Percentiles rank a stretch among this genome's conserved stretches.
These are phyloP conservation scores for Panorpa germanica DNA, from an alignment of 2,888 invertebrate species.

Conservation along the genomic window DNA sequence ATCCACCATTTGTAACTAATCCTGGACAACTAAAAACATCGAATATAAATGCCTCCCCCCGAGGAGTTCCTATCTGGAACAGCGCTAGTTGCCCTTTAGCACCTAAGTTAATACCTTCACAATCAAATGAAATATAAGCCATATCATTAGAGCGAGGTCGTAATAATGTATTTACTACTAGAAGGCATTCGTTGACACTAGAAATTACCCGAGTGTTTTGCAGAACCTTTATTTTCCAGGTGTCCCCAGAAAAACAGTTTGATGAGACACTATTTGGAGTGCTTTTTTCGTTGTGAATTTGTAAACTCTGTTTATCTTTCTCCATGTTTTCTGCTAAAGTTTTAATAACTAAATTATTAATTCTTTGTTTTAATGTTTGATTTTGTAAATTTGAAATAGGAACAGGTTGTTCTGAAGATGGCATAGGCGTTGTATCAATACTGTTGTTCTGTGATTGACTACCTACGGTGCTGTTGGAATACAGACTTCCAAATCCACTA, in stretches of 20 bases:
- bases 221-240: conserved; percentile 64
- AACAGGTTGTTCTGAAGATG: conserved; percentile 27
- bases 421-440: conserved; percentile 17
- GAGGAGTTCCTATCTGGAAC: conserved; percentile 65
- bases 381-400: conserved; percentile 32
- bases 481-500: conserved; percentile 23
- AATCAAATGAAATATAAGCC: conserved; percentile 67
- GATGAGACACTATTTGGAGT: conserved; percentile 15
- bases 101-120: conserved; percentile 85
- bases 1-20: conserved; percentile 57
- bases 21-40: conserved; percentile 73
- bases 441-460: conserved; percentile 7
- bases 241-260: conserved; percentile 38
- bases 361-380: conserved; percentile 71
- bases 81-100: conserved; percentile 74
- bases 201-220: conserved; percentile 69
- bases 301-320: conserved; percentile 22
- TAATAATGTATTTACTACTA: conserved; percentile 56
- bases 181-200: conserved; percentile 55
- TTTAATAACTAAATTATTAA: conserved; percentile 73
- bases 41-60: conserved; percentile 70
- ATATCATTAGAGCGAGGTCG: conserved; percentile 27
- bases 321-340: conserved; percentile 74
- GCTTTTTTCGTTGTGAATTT: conserved; percentile 14
- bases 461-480: conserved; percentile 9